Evolutionary conservation across 2,888 invertebrate genomes (phyloP), one percentile per base, ranked within the genome.

Genomic region (Leptura quadrifasciata): DNA sequence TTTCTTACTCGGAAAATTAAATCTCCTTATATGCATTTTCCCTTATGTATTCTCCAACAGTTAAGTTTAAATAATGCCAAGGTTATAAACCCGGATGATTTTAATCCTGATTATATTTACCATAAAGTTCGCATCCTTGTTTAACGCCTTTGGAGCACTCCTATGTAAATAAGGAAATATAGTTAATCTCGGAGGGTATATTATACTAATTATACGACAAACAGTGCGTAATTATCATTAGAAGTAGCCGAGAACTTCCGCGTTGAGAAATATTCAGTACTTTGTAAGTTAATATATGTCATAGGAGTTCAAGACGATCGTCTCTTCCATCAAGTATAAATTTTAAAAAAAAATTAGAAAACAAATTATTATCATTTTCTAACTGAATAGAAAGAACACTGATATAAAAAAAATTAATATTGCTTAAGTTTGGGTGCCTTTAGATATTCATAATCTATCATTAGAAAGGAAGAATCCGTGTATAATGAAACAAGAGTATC

Each of bases 121-220:
- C 27, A 27, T 31, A 31, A 61, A 63, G 12, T 63, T 17, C 39
- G 24, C 12, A 47, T 35, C 18, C 39, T 39, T 12, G 63, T 39
- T 63, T 39, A 63, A 17, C 21, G 35, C 17, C 20, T 63, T 39
- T 39, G 20, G 12, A 39, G 47, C 63, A 39, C 47, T 63, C 21
- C 63, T 20, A 63, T 63, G 63, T 63, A 63, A 63, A 63, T 63
- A 63, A 63, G 63, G 63, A 63, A 63, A 35, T 39, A 63, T 63
- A 63, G 21, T 15, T 21, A 10, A 39, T 39, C 63, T 12, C 20
- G 20, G 18, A n/a, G 63, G 39, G 63, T 35, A 39, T 20, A 27
- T 63, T 35, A 35, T 39, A 39, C 39, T 18, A 20, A 63, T 63
- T 63, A 35, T 47, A 47, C 39, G 39, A 39, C n/a, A 47, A 47